Evolutionary conservation across 2,888 invertebrate species (phyloP), one percentile per base, ranked within the genome.

Genomic region (Harmothoe impar): DNA sequence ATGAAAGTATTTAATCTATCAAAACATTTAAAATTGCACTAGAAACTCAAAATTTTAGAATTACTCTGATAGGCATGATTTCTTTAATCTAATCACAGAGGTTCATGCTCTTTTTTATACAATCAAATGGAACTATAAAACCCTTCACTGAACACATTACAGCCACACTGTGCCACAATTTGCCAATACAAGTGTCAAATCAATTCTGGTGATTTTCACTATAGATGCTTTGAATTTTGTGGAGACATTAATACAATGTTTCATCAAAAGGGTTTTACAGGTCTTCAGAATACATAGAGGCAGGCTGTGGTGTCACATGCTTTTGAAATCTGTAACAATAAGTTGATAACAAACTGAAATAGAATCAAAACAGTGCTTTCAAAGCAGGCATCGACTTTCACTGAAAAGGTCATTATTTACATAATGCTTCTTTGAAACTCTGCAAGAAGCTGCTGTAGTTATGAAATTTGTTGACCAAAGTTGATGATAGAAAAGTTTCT

Each of bases 241-340:
- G 43, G 5, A 43, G 43, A 7, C 43, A 43, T 43, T 43, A 43
- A 10, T 10, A 81, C 35, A 81, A 7, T 33, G 81, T 35, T 81
- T 43, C 43, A 20, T 81, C 20, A 15, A 81, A 81, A 81, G 81
- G 81, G 81, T 81, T 81, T 81, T 81, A 81, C 81, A 81, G n/a
- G 33, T 31, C 81, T 20, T 77, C 15, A 35, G 25, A 23, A n/a
- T 35, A 81, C 43, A 43, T 23, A 35, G 81, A 33, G 43, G 33
- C 17, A n/a, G 81, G 43, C 17, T 72, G 0, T 81, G 33, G 15
- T 25, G 81, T 81, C 15, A 20, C 81, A 81, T 81, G 81, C 81
- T 81, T 23, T 31, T 25, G 43, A 43, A 62, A 62, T 62, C 25
- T 62, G 25, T 62, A 62, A 77, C 77, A 20, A 31, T n/a, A 29